phyloP scores from a whole-genome alignment of 23 tunicate species.

The Clavelina lepadiformis region DNA sequence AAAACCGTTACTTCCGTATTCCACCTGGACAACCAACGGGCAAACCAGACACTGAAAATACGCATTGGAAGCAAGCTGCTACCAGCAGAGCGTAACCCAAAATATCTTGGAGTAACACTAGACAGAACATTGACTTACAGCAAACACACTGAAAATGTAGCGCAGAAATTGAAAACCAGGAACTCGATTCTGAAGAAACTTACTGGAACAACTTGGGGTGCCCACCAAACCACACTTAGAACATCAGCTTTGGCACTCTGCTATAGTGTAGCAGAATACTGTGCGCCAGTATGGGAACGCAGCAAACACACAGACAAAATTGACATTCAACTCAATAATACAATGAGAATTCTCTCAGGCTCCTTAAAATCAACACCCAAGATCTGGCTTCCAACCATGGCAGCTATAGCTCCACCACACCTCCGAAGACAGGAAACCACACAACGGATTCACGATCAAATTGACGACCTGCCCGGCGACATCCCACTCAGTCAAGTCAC shows the following conservation, averaged over 20 bases:
- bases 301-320: too few species aligned
- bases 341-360: too few species aligned
- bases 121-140: conserved; percentile 15
- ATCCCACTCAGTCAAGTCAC: too few species aligned
- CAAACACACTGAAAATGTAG: conserved; percentile 1
- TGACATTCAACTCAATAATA: too few species aligned
- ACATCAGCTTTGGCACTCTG: conserved; percentile 1
- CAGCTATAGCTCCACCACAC: too few species aligned
- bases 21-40: neutral
- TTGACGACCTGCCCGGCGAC: too few species aligned
- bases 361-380: too few species aligned
- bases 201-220: conserved; percentile 11
- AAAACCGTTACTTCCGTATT: conserved; percentile 10
- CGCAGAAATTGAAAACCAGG: conserved; percentile 7
- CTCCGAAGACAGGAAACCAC: too few species aligned
- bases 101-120: conserved; percentile 15
- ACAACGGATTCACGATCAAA: too few species aligned
- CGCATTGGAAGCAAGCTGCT: conserved; percentile 1
- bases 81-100: neutral
- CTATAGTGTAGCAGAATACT: conserved; percentile 1
- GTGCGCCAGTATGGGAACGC: conserved; percentile 21
- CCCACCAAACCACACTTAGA: neutral
- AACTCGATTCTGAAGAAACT: conserved; percentile 1
- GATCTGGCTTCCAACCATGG: too few species aligned
- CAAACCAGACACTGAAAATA: neutral